Evolutionary conservation across 1,140 invertebrate species (phyloP), one percentile per base, ranked within the genome.

Genomic region (Euglossa dilemma): DNA sequence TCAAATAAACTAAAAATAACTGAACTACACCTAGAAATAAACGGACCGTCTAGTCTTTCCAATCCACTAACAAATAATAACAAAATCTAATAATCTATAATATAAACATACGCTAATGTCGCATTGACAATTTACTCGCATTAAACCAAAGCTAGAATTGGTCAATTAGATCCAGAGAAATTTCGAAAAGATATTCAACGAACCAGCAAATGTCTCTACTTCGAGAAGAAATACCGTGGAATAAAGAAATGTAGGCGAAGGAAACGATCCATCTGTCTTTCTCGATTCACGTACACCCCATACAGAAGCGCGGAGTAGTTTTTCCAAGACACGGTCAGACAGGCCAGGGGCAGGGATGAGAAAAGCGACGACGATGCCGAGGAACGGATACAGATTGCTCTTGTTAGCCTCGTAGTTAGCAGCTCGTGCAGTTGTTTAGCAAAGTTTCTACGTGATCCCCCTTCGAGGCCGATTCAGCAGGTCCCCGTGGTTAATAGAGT

Each of bases 401-500:
- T 93, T 92, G 91, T 94, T 94, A 94, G 85, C 75, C 79, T 50
- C 67, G 90, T 92, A 92, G 93, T 94, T 94, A 94, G 92, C 93
- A 91, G 90, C 90, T 87, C 86, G 85, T 84, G 82, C 85, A 75
- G 88, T 91, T 93, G 91, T 92, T 92, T 87, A 89, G 89, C 85
- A 91, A 92, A 94, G 93, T 94, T 93, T 91, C 73, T 86, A 54
- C 69, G 3, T 28, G 3, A 70, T 69, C 83, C 82, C 79, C 87
- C 85, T 92, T 92, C 72, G 67, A 63, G 61, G 74, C 86, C 89
- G 73, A 77, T 89, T 67, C 86, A 78, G 54, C 83, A 86, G 90
- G 88, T 90, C 91, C 87, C 82, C 90, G 74, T 85, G 70, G 90
- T 91, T 94, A 94, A 94, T 94, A 92, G 94, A 94, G 93, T 94